phyloP scores from a whole-genome alignment of 1,140 invertebrate genomes.

The Scaptodrosophila lebanonensis region DNA sequence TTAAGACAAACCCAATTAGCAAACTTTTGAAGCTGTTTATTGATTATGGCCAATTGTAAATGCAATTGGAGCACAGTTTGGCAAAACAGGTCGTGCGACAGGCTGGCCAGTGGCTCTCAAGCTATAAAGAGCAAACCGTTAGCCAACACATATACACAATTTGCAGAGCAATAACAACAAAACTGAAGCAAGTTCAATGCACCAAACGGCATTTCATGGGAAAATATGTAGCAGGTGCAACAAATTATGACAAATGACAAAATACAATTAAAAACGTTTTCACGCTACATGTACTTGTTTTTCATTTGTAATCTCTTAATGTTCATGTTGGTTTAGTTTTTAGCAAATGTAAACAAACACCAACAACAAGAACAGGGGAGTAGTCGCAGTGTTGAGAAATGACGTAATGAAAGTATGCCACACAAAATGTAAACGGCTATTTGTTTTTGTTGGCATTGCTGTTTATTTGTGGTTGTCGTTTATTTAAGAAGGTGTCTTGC shows the following conservation, averaged over 20 bases:
- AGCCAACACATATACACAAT: constrained; percentile 5
- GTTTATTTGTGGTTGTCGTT: constrained; percentile 26
- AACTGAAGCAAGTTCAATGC: constrained; percentile 45
- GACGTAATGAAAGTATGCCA: constrained; percentile 68
- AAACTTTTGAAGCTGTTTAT: too few species aligned
- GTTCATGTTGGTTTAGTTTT: too few species aligned
- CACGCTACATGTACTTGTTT: constrained; percentile 25
- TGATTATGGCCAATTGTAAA: too few species aligned
- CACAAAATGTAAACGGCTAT: constrained; percentile 13
- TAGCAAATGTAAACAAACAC: constrained; percentile 10
- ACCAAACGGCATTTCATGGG: constrained; percentile 7
- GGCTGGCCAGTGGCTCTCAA: too few species aligned
- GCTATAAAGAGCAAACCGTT: background rate
- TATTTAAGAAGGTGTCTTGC: constrained; percentile 25
- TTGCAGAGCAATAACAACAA: too few species aligned
- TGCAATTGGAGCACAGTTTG: too few species aligned
- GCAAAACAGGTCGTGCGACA: too few species aligned
- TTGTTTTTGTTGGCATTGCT: constrained; percentile 7
- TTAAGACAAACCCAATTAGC: too few species aligned
- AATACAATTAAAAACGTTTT: constrained; percentile 34
- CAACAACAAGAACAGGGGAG: constrained; percentile 12
- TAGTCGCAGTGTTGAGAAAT: constrained; percentile 47
- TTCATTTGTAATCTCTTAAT: too few species aligned
- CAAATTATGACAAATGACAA: constrained; percentile 22
- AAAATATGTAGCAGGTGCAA: constrained; percentile 18